Conservation (phyloP, 2,113 vertebrate species). For the Illadopsis cleaveri region DNA sequence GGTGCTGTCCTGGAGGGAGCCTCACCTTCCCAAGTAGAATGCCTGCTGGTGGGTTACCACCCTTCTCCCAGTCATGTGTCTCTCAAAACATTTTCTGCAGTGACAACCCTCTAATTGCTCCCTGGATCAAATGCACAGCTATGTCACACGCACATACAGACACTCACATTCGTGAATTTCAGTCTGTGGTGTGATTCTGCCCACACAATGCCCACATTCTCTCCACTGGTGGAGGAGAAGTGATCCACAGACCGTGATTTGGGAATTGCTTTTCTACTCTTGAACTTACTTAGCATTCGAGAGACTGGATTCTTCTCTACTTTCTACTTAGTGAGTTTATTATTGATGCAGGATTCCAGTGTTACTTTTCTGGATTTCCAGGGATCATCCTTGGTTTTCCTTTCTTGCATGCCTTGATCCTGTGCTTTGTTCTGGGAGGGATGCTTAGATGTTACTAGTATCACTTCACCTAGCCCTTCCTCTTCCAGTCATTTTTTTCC, state of each 20-base stretch:
- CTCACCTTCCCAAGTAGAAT: neutral
- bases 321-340: neutral
- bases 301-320: neutral
- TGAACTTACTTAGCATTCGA: neutral
- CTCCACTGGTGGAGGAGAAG: neutral
- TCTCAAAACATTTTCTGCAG: neutral
- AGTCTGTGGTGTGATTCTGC: neutral
- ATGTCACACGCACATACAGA: fast-evolving
- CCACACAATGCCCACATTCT: neutral
- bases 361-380: neutral
- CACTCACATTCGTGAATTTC: fast-evolving
- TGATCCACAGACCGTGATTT: neutral
- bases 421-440: neutral
- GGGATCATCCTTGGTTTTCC: neutral
- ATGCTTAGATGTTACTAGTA: neutral
- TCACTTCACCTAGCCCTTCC: neutral
- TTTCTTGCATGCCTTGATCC: neutral
- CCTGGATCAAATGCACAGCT: neutral
- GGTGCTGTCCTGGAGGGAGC: neutral
- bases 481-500: neutral
- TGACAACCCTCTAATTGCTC: neutral
- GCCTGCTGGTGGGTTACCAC: neutral
- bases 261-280: neutral
- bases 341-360: neutral
- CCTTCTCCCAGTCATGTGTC: neutral